phyloP scores from a whole-genome alignment of 2,797 vertebrate species.

The Eulemur coronatus region DNA sequence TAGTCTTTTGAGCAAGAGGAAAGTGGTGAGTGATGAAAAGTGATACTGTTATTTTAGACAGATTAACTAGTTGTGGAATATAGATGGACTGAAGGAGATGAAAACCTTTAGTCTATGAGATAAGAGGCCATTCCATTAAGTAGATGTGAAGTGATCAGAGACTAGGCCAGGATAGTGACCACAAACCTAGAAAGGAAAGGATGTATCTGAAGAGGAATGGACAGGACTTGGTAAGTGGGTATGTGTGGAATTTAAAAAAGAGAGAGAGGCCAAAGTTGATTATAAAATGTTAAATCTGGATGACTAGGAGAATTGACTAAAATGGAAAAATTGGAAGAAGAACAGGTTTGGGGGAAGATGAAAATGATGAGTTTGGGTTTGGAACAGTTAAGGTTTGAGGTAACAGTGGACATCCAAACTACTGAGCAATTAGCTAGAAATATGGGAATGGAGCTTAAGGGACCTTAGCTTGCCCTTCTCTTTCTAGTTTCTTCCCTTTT shows the following conservation, averaged over 20 bases:
- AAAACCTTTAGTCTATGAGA: not conserved
- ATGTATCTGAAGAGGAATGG: not conserved
- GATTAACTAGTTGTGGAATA: not conserved
- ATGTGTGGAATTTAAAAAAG: not conserved
- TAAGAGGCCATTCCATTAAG: not conserved
- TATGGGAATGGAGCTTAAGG: not conserved
- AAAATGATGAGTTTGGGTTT: not conserved
- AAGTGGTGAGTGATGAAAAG: not conserved
- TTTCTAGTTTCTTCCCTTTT: constrained; percentile 8
- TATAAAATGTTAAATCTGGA: not conserved
- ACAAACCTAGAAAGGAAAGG: not conserved
- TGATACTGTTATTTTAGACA: not conserved
- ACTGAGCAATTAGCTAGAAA: not conserved
- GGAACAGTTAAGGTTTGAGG: not conserved
- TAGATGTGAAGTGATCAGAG: not conserved
- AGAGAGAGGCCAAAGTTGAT: not conserved
- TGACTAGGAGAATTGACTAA: not conserved
- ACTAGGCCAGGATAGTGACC: too few species aligned
- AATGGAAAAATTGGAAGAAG: not conserved
- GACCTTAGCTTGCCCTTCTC: not conserved
- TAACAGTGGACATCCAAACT: not conserved
- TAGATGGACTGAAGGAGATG: not conserved
- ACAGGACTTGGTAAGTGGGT: not conserved
- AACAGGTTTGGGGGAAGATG: not conserved
- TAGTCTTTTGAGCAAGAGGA: not conserved